Base-by-base conservation (phyloP, 2,113 vertebrate species). In the Rhineura floridana region DNA sequence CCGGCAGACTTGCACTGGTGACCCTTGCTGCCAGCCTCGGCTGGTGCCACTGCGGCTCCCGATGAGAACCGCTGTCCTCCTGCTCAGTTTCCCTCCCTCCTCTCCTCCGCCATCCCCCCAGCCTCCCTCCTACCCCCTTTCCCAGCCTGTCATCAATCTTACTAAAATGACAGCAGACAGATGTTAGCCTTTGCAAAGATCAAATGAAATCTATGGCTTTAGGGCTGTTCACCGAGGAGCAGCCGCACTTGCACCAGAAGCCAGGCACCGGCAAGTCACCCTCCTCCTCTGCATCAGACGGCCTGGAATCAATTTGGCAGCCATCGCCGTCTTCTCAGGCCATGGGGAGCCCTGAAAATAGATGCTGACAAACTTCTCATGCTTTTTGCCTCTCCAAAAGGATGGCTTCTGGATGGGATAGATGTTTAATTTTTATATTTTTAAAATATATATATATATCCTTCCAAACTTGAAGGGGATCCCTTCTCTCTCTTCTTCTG, bases 141-240 rank as follows among this genome's bases (percentile, higher is more conserved):
- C 97, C 96, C 92, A 96, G 97, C 96, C 97, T 98, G 97, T 97
- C 98, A 99, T 99, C 98, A 99, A 98, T 99, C 98, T 99, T 98
- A 96, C 97, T 98, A 97, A 98, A 98, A 98, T 98, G 99, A 99
- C 99, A 99, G 98, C 96, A 97, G 98, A 98, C 99, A 99, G 98
- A 99, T 99, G 98, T 99, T 99, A 99, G 98, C 98, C 98, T 99
- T 99, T 99, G 97, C 98, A 98, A 98, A 98, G 98, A 99, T 99
- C 98, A 99, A 98, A 99, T 98, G 98, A 98, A 98, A 98, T 98
- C 98, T 97, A 96, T 98, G 97, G 98, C 98, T 99, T 96, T 96
- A 96, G 98, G 98, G 98, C 97, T 96, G 96, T 97, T 98, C 97
- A 98, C 97, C 96, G 95, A 96, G 96, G 96, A 97, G 93, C 93